Conservation (phyloP, 2,113 vertebrate species). For the Platysteira castanea region DNA sequence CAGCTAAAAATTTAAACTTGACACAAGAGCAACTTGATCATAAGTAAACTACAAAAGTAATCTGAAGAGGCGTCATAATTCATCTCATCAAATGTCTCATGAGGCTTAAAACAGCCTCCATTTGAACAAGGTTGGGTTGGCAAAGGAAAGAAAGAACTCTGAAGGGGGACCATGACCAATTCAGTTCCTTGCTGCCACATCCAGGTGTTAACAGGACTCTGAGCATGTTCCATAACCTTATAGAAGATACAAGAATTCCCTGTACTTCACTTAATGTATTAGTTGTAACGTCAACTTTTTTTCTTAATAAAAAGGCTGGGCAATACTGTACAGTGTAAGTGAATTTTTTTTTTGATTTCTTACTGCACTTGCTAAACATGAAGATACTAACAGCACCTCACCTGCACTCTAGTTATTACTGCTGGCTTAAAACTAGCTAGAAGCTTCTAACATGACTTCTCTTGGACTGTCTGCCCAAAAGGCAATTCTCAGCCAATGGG, state of each 20-base stretch:
- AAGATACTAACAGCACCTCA: constrained; percentile 41
- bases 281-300: constrained; percentile 41
- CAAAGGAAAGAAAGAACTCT: background rate
- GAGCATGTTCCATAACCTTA: background rate
- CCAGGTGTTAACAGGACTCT: background rate
- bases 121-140: background rate
- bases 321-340: constrained; percentile 66
- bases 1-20: background rate
- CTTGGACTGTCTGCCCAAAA: background rate
- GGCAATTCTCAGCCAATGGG: background rate
- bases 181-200: background rate
- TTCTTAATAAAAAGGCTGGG: constrained; percentile 63
- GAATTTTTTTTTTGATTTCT: constrained; percentile 15
- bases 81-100: background rate
- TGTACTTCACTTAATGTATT: background rate
- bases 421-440: background rate
- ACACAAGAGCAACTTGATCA: background rate
- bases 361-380: background rate
- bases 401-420: background rate
- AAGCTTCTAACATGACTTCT: background rate
- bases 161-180: too few species aligned
- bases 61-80: background rate
- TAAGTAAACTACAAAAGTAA: background rate
- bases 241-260: background rate
- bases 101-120: background rate